Percentiles rank a stretch among this genome's conserved stretches.
Conservation (phyloP, 2,888 invertebrate species). For the Leuctra nigra region DNA sequence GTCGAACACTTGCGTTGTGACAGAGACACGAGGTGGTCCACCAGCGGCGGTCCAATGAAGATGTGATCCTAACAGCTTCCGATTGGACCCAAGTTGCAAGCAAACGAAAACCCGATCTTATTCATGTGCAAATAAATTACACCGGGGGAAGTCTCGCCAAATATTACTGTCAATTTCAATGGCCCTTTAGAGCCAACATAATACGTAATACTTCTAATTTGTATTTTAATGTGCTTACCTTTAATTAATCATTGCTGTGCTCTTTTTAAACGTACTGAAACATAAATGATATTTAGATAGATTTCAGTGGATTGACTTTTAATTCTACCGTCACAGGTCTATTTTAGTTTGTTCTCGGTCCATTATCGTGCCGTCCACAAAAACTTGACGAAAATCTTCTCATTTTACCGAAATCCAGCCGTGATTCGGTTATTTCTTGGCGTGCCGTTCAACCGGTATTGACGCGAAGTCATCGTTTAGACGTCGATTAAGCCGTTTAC, state of each 20-base stretch:
- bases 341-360: no score
- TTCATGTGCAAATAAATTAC: slow-evolving; percentile 1
- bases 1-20: background rate
- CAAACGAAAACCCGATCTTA: slow-evolving; percentile 3
- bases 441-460: slow-evolving; percentile 2
- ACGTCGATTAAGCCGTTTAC: slow-evolving; percentile 9
- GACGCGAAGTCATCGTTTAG: slow-evolving; percentile 14
- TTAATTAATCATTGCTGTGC: no score
- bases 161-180: no score
- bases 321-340: no score
- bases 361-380: no score
- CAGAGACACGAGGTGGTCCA: background rate
- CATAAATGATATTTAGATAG: no score
- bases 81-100: slow-evolving; percentile 1
- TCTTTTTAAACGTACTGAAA: no score
- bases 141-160: background rate
- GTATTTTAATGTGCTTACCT: no score
- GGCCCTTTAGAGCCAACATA: no score
- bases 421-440: slow-evolving; percentile 14
- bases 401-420: slow-evolving; percentile 17
- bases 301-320: no score
- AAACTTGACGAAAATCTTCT: slow-evolving; percentile 18
- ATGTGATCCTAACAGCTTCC: slow-evolving; percentile 16
- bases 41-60: background rate
- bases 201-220: no score